Conservation (phyloP, 2,797 vertebrate genomes). For the Tangara arthus region DNA sequence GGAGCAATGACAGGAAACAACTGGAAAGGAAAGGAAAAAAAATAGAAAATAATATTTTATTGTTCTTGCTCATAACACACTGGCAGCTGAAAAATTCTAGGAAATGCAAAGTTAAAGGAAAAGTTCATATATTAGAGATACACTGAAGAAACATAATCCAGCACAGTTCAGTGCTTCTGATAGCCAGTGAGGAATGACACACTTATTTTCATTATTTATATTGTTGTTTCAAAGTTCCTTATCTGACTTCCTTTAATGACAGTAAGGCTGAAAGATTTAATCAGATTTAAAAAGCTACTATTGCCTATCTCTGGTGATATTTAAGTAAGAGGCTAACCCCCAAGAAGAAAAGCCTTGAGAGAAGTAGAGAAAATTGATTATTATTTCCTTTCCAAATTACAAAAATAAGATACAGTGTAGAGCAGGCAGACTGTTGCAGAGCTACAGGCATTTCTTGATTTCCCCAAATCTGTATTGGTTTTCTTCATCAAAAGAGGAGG, state of each 20-base stretch:
- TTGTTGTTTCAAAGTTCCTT: background rate
- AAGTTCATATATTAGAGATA: background rate
- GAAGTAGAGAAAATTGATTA: background rate
- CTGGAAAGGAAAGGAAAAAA: conserved; percentile 72
- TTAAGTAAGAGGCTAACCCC: background rate
- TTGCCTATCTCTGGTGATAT: background rate
- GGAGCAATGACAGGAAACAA: conserved; percentile 96
- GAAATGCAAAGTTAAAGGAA: background rate
- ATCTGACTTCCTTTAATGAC: background rate
- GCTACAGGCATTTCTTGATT: background rate
- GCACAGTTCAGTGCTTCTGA: background rate
- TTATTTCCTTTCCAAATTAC: background rate
- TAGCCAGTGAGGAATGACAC: background rate
- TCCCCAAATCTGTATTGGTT: background rate
- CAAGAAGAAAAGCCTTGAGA: background rate
- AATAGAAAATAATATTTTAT: background rate
- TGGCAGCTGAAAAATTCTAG: background rate
- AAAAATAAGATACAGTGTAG: background rate
- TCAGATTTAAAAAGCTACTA: background rate
- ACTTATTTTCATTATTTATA: background rate
- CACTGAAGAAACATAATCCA: background rate
- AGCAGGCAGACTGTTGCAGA: background rate
- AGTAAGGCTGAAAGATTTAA: background rate
- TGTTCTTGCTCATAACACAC: background rate
- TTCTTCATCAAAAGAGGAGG: background rate